Evolutionary conservation across 2,797 vertebrate genomes (phyloP), one percentile per base, ranked within the genome.

Genomic region (Ctenochaetus hawaiiensis): DNA sequence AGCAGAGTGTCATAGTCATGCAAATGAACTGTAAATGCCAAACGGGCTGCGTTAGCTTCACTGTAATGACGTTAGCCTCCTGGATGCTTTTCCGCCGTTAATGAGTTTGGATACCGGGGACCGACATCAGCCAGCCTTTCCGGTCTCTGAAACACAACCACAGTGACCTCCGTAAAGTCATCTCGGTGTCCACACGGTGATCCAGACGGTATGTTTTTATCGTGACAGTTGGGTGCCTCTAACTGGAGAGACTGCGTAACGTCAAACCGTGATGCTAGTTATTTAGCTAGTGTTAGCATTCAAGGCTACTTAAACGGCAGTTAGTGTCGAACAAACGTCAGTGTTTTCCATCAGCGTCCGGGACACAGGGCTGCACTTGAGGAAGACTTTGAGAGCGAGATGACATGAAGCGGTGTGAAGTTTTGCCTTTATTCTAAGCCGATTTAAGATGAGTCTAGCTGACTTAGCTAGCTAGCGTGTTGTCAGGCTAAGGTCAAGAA

Each of bases 401-500:
- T 26, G 65, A 67, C 61, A 18, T 4, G 20, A 54, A 62, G 22
- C 6, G 3, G 6, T 14, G 3, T 8, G 43, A 34, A n/a, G 56
- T 22, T 65, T 65, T 53, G 37, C 23, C 45, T 47, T 14, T 0
- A 65, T 39, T 63, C 5, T 1, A 18, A n/a, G 20, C 12, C 44
- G 0, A 18, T 85, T 73, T 44, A 53, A 74, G 7, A 37, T 5
- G 44, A 63, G 49, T 51, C 4, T 44, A 43, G 65, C 65, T 22
- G 66, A 76, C 44, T 78, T n/a, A 60, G 87, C 76, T 59, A 47
- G 77, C 79, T 89, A 83, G 85, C 88, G 77, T 82, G 85, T 75
- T 92, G 89, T 75, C 86, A 92, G 57, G 91, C 92, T 93, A 93
- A 93, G 92, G 92, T 93, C 92, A 93, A 92, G 82, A 91, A 89